Evolutionary conservation across 1,140 invertebrate genomes (phyloP).

Genomic region (Nephotettix cincticeps): DNA sequence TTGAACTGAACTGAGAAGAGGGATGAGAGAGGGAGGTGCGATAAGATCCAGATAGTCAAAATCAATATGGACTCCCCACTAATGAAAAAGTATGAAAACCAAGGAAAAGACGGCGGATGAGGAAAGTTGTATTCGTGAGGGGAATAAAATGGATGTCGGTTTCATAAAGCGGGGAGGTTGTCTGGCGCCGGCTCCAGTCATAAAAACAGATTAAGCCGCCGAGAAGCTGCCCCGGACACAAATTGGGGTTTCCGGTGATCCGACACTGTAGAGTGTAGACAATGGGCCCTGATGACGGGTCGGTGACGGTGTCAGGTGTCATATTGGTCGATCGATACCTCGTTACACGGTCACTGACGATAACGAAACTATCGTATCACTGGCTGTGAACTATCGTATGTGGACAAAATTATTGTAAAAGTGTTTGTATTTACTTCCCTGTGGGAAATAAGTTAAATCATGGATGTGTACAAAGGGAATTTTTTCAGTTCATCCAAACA

Average conservation of each 20-base stretch:
- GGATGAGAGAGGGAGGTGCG: too few relatives aligned
- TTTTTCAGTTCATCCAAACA: too few relatives aligned
- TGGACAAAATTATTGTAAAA: too few relatives aligned
- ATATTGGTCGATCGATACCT: neutral
- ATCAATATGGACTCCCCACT: neutral
- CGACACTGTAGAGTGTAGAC: neutral
- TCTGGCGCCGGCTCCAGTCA: conserved; percentile 15
- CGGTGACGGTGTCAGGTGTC: neutral
- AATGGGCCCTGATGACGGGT: too few relatives aligned
- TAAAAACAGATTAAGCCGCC: conserved; percentile 19
- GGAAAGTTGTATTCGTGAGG: conserved; percentile 20
- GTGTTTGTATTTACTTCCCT: too few relatives aligned
- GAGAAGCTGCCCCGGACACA: neutral
- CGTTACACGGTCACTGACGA: too few relatives aligned
- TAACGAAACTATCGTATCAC: too few relatives aligned
- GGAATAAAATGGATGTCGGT: conserved; percentile 22
- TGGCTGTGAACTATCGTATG: too few relatives aligned
- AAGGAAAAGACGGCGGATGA: neutral
- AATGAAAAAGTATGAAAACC: conserved; percentile 13
- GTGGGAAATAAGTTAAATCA: too few relatives aligned
- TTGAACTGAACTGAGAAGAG: too few relatives aligned
- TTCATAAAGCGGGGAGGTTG: neutral
- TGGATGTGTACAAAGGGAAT: too few relatives aligned
- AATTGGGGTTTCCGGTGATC: conserved; percentile 7
- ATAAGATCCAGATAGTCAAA: neutral